A percentile compares a stretch with the other conserved stretches of the same genome.
These are phyloP conservation scores for Diglossa cyanea DNA, from an alignment of 2,797 vertebrate species.

Conservation along the genomic window DNA sequence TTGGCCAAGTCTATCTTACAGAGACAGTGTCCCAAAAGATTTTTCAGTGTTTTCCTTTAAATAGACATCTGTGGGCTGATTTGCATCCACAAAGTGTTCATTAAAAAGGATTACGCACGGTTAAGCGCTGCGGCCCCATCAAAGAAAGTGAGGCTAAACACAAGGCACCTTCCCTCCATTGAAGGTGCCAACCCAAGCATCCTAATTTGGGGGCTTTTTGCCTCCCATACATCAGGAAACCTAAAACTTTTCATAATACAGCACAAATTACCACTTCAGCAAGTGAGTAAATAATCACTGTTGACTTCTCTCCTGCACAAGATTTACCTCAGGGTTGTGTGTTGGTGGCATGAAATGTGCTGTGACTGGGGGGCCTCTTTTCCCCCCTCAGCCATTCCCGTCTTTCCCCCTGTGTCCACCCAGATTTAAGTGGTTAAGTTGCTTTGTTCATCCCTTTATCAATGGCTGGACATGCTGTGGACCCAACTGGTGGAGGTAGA, in stretches of 20 bases:
- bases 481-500: background rate
- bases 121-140: background rate
- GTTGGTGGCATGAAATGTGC: background rate
- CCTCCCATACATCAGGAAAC: background rate
- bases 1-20: background rate
- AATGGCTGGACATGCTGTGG: fast-evolving
- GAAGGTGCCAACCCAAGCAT: background rate
- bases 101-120: background rate
- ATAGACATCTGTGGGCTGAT: background rate
- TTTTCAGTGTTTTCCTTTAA: background rate
- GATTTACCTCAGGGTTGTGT: background rate
- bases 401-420: background rate
- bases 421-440: background rate
- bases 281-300: background rate
- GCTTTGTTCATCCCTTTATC: background rate
- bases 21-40: background rate
- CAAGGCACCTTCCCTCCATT: background rate
- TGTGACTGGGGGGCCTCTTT: background rate
- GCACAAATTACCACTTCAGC: background rate
- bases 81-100: slow-evolving; percentile 17
- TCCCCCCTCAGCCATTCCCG: fast-evolving
- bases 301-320: background rate
- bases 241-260: background rate
- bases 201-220: background rate
- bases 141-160: background rate